Evolutionary conservation across 2,797 vertebrate species (phyloP).

Genomic region (Holocentrus rufus): DNA sequence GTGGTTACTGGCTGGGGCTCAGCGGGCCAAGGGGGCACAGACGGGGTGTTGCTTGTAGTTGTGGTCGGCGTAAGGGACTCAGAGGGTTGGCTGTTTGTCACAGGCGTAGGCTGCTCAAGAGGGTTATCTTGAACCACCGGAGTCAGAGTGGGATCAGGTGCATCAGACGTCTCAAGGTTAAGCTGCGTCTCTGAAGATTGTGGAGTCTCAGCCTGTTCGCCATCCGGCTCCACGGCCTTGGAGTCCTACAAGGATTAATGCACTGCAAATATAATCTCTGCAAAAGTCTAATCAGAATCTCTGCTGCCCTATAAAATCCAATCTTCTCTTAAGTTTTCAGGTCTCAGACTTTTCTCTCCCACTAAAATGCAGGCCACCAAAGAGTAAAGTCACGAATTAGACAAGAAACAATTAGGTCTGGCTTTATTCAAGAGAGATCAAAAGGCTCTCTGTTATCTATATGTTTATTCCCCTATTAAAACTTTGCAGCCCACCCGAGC

Average conservation of each 20-base stretch:
- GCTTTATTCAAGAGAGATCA: conserved; percentile 34
- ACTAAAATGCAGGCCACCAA: conserved; percentile 30
- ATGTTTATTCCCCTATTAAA: conserved; percentile 52
- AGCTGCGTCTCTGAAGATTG: conserved; percentile 49
- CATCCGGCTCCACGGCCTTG: conserved; percentile 70
- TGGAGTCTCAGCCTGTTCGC: conserved; percentile 56
- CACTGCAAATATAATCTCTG: conserved; percentile 42
- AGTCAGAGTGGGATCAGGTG: conserved; percentile 46
- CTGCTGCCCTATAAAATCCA: conserved; percentile 29
- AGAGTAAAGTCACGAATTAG: conserved; percentile 36
- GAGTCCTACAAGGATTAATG: conserved; percentile 68
- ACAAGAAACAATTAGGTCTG: conserved; percentile 30
- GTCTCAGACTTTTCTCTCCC: background rate
- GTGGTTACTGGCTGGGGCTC: conserved; percentile 58
- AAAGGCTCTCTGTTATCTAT: conserved; percentile 36
- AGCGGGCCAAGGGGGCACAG: conserved; percentile 30
- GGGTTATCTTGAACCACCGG: conserved; percentile 51
- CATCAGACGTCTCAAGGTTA: conserved; percentile 42
- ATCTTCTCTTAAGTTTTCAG: conserved; percentile 37
- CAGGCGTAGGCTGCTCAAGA: conserved; percentile 36
- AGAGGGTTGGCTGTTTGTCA: conserved; percentile 36
- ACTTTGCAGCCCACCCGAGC: conserved; percentile 18
- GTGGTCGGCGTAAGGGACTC: conserved; percentile 38
- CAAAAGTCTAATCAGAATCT: conserved; percentile 27
- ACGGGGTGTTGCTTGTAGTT: conserved; percentile 24